A percentile compares a stretch with the other conserved stretches of the same genome.
phyloP scores from a whole-genome alignment of 2,113 vertebrate genomes.

The Nerophis lumbriciformis region DNA sequence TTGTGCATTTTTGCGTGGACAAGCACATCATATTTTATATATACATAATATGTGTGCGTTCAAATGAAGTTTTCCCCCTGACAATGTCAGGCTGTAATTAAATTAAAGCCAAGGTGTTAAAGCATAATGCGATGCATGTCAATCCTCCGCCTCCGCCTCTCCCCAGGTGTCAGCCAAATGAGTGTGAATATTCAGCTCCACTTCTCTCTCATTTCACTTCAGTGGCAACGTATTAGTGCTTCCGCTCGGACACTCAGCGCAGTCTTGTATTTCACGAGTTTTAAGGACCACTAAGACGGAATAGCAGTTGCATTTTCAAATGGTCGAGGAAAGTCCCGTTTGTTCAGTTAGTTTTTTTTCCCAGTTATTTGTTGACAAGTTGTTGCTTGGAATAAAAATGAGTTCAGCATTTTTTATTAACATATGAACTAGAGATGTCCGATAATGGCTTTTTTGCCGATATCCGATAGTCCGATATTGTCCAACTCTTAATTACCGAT shows the following conservation, averaged over 20 bases:
- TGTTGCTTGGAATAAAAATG: too few species aligned
- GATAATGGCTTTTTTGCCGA: too few species aligned
- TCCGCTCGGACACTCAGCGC: conserved; percentile 15
- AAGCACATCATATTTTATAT: conserved; percentile 8
- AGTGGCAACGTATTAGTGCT: conserved; percentile 69
- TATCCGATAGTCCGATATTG: too few species aligned
- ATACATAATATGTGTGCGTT: conserved; percentile 36
- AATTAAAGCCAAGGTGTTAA: conserved; percentile 76
- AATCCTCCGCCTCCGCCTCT: conserved; percentile 66
- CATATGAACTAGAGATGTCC: too few species aligned
- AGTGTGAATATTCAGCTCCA: conserved; percentile 74
- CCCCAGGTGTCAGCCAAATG: conserved; percentile 73
- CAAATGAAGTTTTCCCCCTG: conserved; percentile 68
- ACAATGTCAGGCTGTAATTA: conserved; percentile 74
- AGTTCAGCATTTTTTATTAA: too few species aligned
- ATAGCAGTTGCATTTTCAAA: too few species aligned
- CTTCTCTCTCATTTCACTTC: conserved; percentile 73
- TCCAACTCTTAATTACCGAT: too few species aligned
- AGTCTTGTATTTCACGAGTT: not conserved
- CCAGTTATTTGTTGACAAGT: too few species aligned
- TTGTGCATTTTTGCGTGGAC: conserved; percentile 20
- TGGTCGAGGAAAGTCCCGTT: too few species aligned
- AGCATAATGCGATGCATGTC: conserved; percentile 74
- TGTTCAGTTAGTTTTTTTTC: too few species aligned
- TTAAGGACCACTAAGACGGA: not conserved